Conservation (phyloP, 2,888 invertebrate species). For the Conus canariensis region DNA sequence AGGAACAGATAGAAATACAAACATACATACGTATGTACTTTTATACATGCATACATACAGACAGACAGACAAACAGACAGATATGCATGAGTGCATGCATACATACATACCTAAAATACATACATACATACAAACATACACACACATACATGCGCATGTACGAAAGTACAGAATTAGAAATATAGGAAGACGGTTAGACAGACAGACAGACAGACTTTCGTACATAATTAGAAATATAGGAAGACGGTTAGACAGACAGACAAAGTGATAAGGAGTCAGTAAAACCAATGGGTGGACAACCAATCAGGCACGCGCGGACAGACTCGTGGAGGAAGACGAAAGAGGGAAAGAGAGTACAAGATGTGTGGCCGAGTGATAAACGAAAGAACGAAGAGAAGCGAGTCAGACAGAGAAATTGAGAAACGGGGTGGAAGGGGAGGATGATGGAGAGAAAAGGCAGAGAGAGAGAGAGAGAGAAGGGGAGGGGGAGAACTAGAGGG, state of each 20-base stretch:
- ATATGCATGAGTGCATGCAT: neutral
- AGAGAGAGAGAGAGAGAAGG: neutral
- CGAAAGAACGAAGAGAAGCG: neutral
- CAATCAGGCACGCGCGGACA: no score
- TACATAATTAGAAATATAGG: neutral
- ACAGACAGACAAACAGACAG: neutral
- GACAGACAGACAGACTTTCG: neutral
- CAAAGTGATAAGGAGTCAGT: neutral
- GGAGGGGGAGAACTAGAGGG: no score
- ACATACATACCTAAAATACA: neutral
- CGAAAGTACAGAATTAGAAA: no score
- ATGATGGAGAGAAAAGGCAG: neutral
- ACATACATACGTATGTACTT: no score
- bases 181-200: no score
- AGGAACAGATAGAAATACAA: no score
- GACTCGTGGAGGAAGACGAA: no score
- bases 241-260: neutral
- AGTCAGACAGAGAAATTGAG: neutral
- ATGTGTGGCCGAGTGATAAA: no score
- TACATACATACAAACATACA: neutral
- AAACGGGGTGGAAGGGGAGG: no score
- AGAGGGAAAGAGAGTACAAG: no score
- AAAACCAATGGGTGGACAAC: no score
- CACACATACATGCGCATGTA: neutral
- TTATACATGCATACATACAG: no score